phyloP scores from a whole-genome alignment of 2,888 invertebrate species.

The Oscheius sp. region DNA sequence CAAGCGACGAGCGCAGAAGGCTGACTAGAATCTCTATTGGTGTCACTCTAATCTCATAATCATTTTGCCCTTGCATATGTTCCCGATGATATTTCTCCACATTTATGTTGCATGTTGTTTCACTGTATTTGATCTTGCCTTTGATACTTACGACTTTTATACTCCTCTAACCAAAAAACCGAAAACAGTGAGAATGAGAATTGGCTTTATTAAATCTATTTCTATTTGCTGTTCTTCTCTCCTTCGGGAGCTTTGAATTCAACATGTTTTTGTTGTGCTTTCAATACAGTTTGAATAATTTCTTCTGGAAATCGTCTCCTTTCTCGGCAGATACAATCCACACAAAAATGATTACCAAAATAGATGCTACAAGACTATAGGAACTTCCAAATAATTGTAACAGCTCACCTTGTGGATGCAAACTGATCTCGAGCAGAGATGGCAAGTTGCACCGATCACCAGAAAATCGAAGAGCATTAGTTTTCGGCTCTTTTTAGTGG shows the following conservation, averaged over 20 bases:
- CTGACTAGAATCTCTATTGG: constrained; percentile 31
- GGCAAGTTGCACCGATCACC: constrained; percentile 50
- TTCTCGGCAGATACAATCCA: constrained; percentile 47
- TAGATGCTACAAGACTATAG: constrained; percentile 43
- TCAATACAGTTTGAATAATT: constrained; percentile 34
- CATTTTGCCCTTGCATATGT: constrained; percentile 5
- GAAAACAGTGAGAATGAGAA: not conserved
- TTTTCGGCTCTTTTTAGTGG: constrained; percentile 40
- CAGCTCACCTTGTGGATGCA: constrained; percentile 47
- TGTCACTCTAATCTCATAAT: constrained; percentile 7
- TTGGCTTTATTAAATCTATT: constrained; percentile 10
- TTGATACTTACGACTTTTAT: not conserved
- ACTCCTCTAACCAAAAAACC: not conserved
- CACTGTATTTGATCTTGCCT: constrained; percentile 13
- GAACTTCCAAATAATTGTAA: not conserved
- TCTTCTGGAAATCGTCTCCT: constrained; percentile 49
- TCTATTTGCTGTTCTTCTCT: not conserved
- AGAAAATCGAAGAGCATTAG: constrained; percentile 51
- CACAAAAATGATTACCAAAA: constrained; percentile 55
- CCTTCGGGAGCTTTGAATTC: not conserved
- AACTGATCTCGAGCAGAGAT: constrained; percentile 42
- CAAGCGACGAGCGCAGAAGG: constrained; percentile 42
- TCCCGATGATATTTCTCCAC: constrained; percentile 16
- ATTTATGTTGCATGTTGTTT: constrained; percentile 11
- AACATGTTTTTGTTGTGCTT: constrained; percentile 18